Evolutionary conservation across 2,888 invertebrate genomes (phyloP), one percentile per base, ranked within the genome.

Genomic region (Oscheius sp.): DNA sequence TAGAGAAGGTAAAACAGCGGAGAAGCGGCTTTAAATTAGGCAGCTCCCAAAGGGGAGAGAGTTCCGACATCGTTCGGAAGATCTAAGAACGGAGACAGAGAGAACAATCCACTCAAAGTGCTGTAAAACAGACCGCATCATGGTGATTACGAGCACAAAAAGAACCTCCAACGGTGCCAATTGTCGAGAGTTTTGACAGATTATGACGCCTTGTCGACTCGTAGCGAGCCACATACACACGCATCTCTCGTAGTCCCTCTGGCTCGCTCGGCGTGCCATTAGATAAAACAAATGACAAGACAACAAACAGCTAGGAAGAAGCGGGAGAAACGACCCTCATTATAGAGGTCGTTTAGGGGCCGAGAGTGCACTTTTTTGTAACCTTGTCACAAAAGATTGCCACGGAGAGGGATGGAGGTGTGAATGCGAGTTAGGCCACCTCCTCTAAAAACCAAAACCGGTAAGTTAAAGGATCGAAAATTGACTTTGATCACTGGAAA

Each of bases 171-270:
- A 42, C 42, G 42, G 42, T 5, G 21, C 37, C 63, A 63, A 58
- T 58, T 63, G 63, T 63, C 68, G 55, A 55, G 50, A 68, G 68
- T 68, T 68, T 68, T 68, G 68, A 68, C 68, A 55, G 68, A 68
- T 68, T 68, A 68, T 68, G 68, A 68, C 21, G 68, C n/a, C 55
- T 29, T 68, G 55, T 33, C 68, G 42, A 35, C 68, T 55, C 50
- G 48, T 29, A 50, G 50, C 48, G 65, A 65, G 48, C 33, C 50
- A 32, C 68, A 53, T 68, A 68, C 68, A 68, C 68, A 68, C 55
- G 68, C 37, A 51, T 55, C 53, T 50, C 47, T 42, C 42, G 42
- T 42, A 42, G 42, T 42, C 42, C 42, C 42, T 21, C 21, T 21
- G 21, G 21, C 21, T 33, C 59, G 59, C 33, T 13, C 42, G 42